Percentiles rank a stretch among this genome's conserved stretches.
Conservation (phyloP, 1,140 invertebrate genomes). For the Nebria ingens region DNA sequence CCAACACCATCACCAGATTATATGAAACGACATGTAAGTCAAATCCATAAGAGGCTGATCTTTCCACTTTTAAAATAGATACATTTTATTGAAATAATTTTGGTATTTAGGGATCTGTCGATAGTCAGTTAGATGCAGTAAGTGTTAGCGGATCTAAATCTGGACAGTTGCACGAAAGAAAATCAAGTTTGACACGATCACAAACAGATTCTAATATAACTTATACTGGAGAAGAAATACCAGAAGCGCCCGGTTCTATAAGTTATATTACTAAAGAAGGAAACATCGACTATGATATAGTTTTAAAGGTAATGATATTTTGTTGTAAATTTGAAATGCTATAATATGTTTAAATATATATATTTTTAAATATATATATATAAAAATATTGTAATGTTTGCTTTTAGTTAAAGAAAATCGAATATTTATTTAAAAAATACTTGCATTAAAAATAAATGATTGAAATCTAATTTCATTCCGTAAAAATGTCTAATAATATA, state of each 20-base stretch:
- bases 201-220: constrained; percentile 92
- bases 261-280: constrained; percentile 93
- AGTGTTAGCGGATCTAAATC: constrained; percentile 51
- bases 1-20: constrained; percentile 79
- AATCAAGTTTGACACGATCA: constrained; percentile 68
- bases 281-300: constrained; percentile 81
- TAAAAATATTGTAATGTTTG: constrained; percentile 3
- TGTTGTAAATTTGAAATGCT: no score
- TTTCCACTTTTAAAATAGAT: neutral
- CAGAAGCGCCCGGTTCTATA: constrained; percentile 79
- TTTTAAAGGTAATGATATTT: constrained; percentile 61
- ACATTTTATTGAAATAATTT: neutral
- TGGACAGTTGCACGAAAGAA: constrained; percentile 46
- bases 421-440: no score
- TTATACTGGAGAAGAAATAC: constrained; percentile 66
- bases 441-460: no score
- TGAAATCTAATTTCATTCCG: no score
- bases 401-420: constrained; percentile 5
- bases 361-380: neutral
- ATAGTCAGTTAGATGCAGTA: constrained; percentile 65
- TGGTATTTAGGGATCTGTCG: constrained; percentile 53
- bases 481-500: no score
- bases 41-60: constrained; percentile 11
- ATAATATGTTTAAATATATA: no score
- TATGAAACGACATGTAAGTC: constrained; percentile 56